Evolutionary conservation across 2,888 invertebrate species (phyloP), one percentile per base, ranked within the genome.

Genomic region (Lithophane socia): DNA sequence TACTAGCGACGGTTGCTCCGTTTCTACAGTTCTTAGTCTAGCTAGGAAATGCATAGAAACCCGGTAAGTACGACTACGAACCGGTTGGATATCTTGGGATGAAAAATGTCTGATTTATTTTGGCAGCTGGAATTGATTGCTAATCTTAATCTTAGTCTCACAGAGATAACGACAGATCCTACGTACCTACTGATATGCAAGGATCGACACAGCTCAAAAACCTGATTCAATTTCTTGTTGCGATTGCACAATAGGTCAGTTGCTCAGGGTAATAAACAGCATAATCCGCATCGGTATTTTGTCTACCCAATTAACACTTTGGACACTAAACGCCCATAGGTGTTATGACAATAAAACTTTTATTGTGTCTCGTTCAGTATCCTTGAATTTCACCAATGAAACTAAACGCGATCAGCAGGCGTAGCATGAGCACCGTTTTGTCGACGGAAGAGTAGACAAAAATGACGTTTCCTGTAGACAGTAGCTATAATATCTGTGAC

Each of bases 111-210:
- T 12, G 9, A 24, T 42, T 74, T 60, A 9, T 42, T 49, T 60
- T 16, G 37, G 10, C 21, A 12, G 37, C 5, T 49, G 13, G 10
- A 13, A 49, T 60, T 37, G 49, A 42, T 7, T 49, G 18, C 49
- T 47, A 73, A 5, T 16, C n/a, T n/a, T n/a, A n/a, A 49, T 60
- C 75, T 42, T 16, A 73, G 3, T 74, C 37, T 42, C 12, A 73
- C 16, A 49, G 24, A n/a, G 37, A 74, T 60, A 18, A 42, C 21
- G 12, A 42, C 0, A 49, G 12, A 42, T 60, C 49, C 42, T 60
- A 58, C n/a, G n/a, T n/a, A n/a, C 58, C 47, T 18, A 12, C 10
- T 44, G 16, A 16, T n/a, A n/a, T 66, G 13, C 9, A 71, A 16
- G 29, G 21, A 42, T 60, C 16, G 16, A 9, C 1, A 49, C 42